Conservation (phyloP, 2,888 invertebrate species). For the Phortica okadai region DNA sequence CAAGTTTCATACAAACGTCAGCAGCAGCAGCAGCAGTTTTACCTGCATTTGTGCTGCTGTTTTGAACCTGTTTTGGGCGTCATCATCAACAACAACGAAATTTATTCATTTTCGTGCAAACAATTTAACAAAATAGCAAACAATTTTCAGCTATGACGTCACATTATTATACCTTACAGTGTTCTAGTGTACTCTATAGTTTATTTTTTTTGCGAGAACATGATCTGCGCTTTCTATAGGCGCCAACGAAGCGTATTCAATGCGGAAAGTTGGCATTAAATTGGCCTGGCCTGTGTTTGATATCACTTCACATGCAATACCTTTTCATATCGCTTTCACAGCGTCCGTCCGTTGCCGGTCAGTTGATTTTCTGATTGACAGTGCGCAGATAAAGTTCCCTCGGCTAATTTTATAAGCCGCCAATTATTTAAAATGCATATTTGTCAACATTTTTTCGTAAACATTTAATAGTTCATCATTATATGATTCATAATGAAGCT, state of each 20-base stretch:
- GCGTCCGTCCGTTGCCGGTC: constrained; percentile 32
- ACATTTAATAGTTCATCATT: no score
- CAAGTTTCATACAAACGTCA: neutral
- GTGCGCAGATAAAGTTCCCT: constrained; percentile 28
- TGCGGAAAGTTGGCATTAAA: constrained; percentile 15
- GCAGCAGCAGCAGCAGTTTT: constrained; percentile 1
- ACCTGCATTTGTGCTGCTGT: neutral
- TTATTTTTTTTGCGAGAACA: neutral
- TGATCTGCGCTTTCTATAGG: constrained; percentile 23
- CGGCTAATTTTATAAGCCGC: constrained; percentile 20
- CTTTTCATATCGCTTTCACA: constrained; percentile 3
- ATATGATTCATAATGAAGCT: no score
- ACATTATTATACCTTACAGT: neutral
- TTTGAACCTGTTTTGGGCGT: neutral
- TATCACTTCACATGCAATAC: neutral
- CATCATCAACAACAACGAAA: neutral
- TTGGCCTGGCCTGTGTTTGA: neutral
- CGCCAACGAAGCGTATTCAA: constrained; percentile 27
- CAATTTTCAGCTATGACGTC: constrained; percentile 12
- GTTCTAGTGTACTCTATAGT: neutral
- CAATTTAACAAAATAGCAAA: neutral
- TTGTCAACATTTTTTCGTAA: no score
- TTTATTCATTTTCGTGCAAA: neutral
- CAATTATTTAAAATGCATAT: constrained; percentile 18
- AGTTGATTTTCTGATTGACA: constrained; percentile 38